Conservation (phyloP, 2,113 vertebrate genomes). For the Psittacus erithacus region DNA sequence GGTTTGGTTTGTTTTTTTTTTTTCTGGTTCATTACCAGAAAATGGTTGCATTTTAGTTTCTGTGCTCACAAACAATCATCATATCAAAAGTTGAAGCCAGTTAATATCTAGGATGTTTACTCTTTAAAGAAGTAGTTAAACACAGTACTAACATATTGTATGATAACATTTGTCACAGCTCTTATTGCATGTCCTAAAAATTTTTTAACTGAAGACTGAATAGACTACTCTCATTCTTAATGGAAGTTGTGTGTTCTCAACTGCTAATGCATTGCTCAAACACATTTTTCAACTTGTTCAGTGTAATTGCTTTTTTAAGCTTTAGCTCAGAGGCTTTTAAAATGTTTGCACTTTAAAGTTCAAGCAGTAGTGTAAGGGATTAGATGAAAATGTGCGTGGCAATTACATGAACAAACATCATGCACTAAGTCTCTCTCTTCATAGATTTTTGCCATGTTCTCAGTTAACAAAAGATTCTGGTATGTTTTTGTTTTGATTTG, state of each 20-base stretch:
- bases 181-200: neutral
- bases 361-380: neutral
- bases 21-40: neutral
- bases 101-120: neutral
- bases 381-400: neutral
- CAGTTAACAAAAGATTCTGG: neutral
- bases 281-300: neutral
- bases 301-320: neutral
- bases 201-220: neutral
- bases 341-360: conserved; percentile 19
- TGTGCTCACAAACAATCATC: neutral
- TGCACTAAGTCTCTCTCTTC: neutral
- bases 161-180: neutral
- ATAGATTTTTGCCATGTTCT: neutral
- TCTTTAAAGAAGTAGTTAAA: neutral
- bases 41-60: neutral
- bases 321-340: neutral
- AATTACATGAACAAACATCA: conserved; percentile 6
- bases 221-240: neutral
- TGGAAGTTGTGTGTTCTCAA: neutral
- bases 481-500: neutral
- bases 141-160: neutral
- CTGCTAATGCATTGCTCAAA: neutral
- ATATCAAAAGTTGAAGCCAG: neutral
- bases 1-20: neutral